Percentiles rank a stretch among this genome's conserved stretches.
phyloP scores from a whole-genome alignment of 2,113 vertebrate species.

The Motacilla alba region DNA sequence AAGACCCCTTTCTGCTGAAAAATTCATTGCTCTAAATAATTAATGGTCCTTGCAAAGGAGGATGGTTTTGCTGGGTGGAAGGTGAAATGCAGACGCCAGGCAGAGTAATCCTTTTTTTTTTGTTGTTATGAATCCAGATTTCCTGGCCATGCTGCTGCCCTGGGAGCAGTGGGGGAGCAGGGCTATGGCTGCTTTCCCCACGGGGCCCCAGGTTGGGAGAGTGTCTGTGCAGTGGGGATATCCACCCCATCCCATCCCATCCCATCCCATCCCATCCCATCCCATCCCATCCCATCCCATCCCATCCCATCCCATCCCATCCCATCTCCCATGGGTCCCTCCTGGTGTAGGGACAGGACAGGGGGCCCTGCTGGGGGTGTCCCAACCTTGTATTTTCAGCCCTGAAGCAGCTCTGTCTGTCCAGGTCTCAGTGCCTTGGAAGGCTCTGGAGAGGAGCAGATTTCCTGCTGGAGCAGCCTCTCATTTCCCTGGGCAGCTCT shows the following conservation, averaged over 20 bases:
- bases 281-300: neutral
- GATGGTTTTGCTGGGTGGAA: neutral
- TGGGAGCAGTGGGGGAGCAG: neutral
- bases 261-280: neutral
- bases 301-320: neutral
- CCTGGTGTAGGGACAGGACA: neutral
- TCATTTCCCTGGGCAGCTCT: neutral
- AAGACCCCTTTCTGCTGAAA: constrained; percentile 52
- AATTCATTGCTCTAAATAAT: constrained; percentile 55
- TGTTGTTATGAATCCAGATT: neutral
- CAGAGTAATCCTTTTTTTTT: neutral
- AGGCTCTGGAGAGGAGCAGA: neutral
- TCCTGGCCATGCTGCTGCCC: neutral
- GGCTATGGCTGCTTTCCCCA: neutral
- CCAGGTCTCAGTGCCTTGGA: neutral
- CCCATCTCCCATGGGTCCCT: neutral
- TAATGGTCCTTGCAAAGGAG: neutral
- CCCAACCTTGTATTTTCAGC: neutral
- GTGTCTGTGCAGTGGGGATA: neutral
- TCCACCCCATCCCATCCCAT: neutral
- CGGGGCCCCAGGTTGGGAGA: rapidly evolving
- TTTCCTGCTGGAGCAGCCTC: neutral
- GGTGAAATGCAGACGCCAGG: neutral
- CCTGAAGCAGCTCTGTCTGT: neutral
- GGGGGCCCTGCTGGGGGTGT: neutral